Evolutionary conservation across 2,888 invertebrate genomes (phyloP), one percentile per base, ranked within the genome.

Genomic region (Lepidocyrtoides sp.): DNA sequence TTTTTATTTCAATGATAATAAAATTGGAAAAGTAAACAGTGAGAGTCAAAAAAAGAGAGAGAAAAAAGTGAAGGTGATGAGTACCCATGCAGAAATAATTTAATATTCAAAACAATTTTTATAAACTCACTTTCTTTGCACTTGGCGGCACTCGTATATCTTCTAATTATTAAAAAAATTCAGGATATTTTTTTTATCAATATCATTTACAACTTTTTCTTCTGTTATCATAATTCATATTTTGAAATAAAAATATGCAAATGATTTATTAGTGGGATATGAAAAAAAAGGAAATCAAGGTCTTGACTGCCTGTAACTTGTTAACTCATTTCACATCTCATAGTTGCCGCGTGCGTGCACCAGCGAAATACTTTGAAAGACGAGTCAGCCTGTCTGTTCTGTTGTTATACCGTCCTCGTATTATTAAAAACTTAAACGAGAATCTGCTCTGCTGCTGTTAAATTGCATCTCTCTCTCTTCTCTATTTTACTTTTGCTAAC

Each of bases 271-370:
- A 32, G 14, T 32, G 66, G 14, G 14, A 3, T 20, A 32, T 32
- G n/a, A 0, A 41, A 69, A 36, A 69, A 41, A 69, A 69, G 69
- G 36, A 69, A 41, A 69, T 69, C 69, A 69, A 69, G 69, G 69
- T 69, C 41, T 41, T 2, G 36, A 17, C 66, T 66, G 8, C 3
- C n/a, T n/a, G 54, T 41, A 4, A 7, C 41, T 41, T 10, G 41
- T 54, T 54, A 60, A 32, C 66, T 32, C n/a, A 7, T 20, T 26
- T 2, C 26, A 17, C n/a, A 60, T 29, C 29, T 10, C 8, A n/a
- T n/a, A n/a, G n/a, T n/a, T n/a, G 66, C 66, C 66, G 66, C 32
- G 32, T 32, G 32, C 12, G 54, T 54, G 8, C n/a, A 3, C n/a
- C n/a, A n/a, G n/a, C n/a, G n/a, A n/a, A n/a, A n/a, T n/a, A n/a